These are phyloP conservation scores for Hyles vespertilio DNA, from an alignment of 1,140 invertebrate genomes.

Conservation along the genomic window DNA sequence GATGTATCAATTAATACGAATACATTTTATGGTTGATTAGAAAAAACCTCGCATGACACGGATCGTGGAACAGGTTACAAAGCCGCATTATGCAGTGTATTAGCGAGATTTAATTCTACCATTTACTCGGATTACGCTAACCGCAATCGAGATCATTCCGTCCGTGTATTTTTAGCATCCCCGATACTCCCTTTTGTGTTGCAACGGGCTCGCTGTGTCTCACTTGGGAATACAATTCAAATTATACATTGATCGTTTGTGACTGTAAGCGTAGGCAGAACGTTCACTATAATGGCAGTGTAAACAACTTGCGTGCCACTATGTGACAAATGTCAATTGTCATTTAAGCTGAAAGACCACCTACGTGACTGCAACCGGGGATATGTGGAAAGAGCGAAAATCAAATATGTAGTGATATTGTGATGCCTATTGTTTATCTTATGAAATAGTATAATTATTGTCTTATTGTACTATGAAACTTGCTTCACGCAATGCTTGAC, in stretches of 20 bases:
- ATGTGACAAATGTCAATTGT: conserved; percentile 27
- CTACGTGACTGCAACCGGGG: conserved; percentile 11
- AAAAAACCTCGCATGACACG: too few species aligned
- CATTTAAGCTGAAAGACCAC: conserved; percentile 18
- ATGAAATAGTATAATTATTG: too few species aligned
- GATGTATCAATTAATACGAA: too few species aligned
- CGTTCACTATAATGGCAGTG: conserved; percentile 20
- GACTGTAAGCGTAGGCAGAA: conserved; percentile 19
- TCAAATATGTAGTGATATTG: too few species aligned
- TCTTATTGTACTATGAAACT: too few species aligned
- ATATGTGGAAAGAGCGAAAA: too few species aligned
- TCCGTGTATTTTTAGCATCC: conserved; percentile 34
- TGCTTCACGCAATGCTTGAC: too few species aligned
- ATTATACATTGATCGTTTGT: neutral
- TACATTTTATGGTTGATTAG: too few species aligned
- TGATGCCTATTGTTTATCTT: too few species aligned
- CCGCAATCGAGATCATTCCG: conserved; percentile 39
- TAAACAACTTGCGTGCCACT: conserved; percentile 19
- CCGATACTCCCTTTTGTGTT: conserved; percentile 1
- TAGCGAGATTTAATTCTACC: conserved; percentile 36
- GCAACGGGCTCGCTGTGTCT: neutral
- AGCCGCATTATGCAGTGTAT: conserved; percentile 20
- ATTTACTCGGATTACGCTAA: conserved; percentile 45
- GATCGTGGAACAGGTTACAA: conserved; percentile 14
- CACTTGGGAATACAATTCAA: neutral